These are phyloP conservation scores for Prionailurus bengalensis DNA, from an alignment of 2,113 vertebrate species.

Conservation along the genomic window DNA sequence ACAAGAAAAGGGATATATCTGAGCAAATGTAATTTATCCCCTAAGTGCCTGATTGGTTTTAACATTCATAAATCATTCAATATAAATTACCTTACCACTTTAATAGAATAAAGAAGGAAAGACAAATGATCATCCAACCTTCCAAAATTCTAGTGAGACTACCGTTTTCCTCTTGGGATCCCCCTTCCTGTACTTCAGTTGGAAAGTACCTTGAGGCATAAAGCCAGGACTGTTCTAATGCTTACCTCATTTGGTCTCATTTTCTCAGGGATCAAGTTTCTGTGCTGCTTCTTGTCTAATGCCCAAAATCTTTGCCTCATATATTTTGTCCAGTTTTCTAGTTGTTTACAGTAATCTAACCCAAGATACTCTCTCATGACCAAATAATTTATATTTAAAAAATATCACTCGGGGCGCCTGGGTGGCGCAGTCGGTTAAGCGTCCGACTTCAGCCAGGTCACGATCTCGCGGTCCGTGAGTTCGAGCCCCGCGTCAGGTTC, in stretches of 20 bases:
- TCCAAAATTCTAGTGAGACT: neutral
- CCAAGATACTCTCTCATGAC: neutral
- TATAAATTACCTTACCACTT: neutral
- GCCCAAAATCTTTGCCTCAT: neutral
- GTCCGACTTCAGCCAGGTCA: too few species aligned
- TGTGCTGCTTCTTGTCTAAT: neutral
- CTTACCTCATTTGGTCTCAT: neutral
- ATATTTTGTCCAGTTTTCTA: conserved; percentile 18
- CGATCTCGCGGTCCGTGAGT: too few species aligned
- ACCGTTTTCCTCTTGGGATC: neutral
- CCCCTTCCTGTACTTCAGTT: neutral
- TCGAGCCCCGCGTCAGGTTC: too few species aligned
- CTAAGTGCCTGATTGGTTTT: neutral
- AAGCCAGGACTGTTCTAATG: neutral
- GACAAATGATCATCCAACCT: neutral
- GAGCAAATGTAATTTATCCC: neutral
- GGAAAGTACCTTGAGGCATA: neutral
- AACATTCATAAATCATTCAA: neutral
- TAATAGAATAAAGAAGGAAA: neutral
- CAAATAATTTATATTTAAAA: neutral
- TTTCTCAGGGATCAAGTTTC: neutral
- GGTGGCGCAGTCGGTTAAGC: too few species aligned
- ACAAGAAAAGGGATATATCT: neutral
- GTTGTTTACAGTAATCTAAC: neutral
- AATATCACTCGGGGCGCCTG: neutral